Base-by-base conservation (phyloP, 2,888 invertebrate genomes). In the Chromoteleia sp. region DNA sequence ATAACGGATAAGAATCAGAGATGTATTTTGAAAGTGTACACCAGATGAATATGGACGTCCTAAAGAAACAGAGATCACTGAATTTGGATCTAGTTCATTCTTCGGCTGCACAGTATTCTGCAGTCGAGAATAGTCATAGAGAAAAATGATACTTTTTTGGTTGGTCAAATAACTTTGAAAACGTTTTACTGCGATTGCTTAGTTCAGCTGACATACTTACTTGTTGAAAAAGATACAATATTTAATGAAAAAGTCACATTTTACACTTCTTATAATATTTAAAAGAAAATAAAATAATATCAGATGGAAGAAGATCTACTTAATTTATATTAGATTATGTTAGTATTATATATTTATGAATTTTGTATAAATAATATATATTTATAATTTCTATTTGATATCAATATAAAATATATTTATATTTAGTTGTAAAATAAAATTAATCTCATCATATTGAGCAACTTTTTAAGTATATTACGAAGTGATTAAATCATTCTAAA, bases 161-260 rank as follows among this genome's bases (percentile, higher is more conserved):
- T 12, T 39, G 14, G 2, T 12, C 1, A 39, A 39, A 39, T 12
- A 39, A 39, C 39, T 39, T 12, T 39, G 10, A 12, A 39, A 39
- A 12, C 12, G 5, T 39, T 39, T 39, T 39, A 39, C 39, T 39
- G 12, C 12, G 39, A 39, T 39, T 39, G 39, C 39, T 39, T 39
- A 39, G 12, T 39, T 39, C 39, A 39, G 2, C 39, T n/a, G n/a
- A n/a, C n/a, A n/a, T n/a, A n/a, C n/a, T n/a, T n/a, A n/a, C n/a
- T n/a, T n/a, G n/a, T n/a, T n/a, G n/a, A n/a, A 39, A 39, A 1
- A 12, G 12, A 12, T 12, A 39, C 12, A 39, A 39, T 10, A 12
- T 8, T 39, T 12, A 39, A n/a, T 8, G 10, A 7, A 25, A 25
- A 25, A 25, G 25, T 25, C 3, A 25, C 5, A 25, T 25, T 25